Evolutionary conservation across 2,113 vertebrate genomes (phyloP).

Genomic region (Gymnarchus niloticus): DNA sequence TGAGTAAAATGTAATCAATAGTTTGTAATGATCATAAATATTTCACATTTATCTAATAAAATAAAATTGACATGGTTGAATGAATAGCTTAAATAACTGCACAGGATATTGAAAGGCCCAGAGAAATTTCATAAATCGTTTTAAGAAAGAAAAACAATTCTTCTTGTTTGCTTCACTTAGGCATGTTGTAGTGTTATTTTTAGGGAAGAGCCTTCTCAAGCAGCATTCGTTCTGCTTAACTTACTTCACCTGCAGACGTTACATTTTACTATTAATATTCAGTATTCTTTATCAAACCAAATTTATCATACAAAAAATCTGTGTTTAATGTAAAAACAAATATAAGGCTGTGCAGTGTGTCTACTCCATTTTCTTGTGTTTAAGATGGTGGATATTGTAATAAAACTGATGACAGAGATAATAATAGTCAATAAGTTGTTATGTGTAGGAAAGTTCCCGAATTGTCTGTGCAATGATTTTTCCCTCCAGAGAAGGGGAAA

Average conservation of each 20-base stretch:
- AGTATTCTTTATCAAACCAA: not conserved
- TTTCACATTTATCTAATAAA: constrained; percentile 42
- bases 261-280: not conserved
- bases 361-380: no score
- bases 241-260: not conserved
- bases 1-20: constrained; percentile 55
- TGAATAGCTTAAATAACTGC: constrained; percentile 37
- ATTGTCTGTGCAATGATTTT: no score
- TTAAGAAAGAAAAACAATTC: not conserved
- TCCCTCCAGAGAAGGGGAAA: no score
- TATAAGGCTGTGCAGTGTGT: no score
- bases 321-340: no score
- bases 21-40: constrained; percentile 51
- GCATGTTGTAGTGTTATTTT: not conserved
- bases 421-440: no score
- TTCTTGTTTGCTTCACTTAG: not conserved
- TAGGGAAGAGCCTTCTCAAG: not conserved
- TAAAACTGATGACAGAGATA: no score
- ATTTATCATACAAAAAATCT: not conserved
- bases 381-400: no score
- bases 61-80: constrained; percentile 42
- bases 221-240: not conserved
- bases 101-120: constrained; percentile 33
- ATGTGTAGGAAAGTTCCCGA: no score
- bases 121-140: not conserved